Base-by-base conservation (phyloP, 2,113 vertebrate species). In the Acrocephalus arundinaceus region DNA sequence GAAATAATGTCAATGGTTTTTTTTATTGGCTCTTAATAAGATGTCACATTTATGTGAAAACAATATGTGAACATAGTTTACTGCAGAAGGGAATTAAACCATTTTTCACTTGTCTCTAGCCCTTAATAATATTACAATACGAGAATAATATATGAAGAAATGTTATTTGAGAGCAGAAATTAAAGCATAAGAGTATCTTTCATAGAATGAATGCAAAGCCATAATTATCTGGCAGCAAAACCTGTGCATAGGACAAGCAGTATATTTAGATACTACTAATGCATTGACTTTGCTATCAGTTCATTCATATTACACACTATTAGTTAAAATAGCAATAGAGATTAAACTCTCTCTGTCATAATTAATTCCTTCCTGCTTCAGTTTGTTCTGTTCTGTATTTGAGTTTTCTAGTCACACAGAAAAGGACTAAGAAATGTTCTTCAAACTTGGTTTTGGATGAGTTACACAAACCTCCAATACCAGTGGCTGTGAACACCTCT, bases 61-160 rank as follows among this genome's bases (percentile, higher is more conserved):
- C 4, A 28, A 46, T 51, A 86, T 30, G 23, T 51, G 75, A 90
- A 83, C 23, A 43, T 83, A 90, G 85, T 94, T 97, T 90, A 83
- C 41, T 61, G 9, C 16, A 85, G 33, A 88, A 27, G 31, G 49
- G 51, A 95, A 88, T 90, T 41, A 79, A 85, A 76, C 5, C 9
- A 66, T 58, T 90, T 94, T 95, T 88, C 83, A 79, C 83, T 94
- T 93, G 66, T 76, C 82, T 94, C 88, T 70, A 76, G 71, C 28
- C 76, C 82, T 94, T 88, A 93, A 92, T 80, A 89, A 76, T 94
- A 65, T 61, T 94, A 83, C 30, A 80, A 43, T 90, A 80, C 62
- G 43, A 66, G 43, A 91, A 68, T 33, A 80, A 74, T 46, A 90
- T 70, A 86, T 30, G 59, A 79, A 70, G 37, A 88, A 79, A 83